Conservation (phyloP, 2,888 invertebrate genomes). For the Xestobium rufovillosum region DNA sequence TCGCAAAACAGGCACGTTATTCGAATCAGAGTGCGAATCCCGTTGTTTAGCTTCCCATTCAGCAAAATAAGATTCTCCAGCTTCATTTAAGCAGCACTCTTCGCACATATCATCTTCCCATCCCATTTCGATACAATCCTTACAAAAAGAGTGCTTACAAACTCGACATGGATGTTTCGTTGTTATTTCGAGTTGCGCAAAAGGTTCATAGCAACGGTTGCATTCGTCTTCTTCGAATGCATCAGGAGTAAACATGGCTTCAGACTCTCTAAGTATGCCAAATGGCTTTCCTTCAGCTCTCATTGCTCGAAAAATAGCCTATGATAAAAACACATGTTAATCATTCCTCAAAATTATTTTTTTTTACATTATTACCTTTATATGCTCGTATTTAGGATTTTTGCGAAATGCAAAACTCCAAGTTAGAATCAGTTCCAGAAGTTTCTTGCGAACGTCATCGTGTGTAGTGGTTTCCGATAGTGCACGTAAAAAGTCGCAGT, state of each 20-base stretch:
- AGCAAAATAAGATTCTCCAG: conserved; percentile 48
- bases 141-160: conserved; percentile 97
- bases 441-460: conserved; percentile 74
- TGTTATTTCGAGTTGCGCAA: conserved; percentile 76
- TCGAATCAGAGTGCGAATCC: no score
- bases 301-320: conserved; percentile 90
- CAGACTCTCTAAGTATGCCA: conserved; percentile 86
- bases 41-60: conserved; percentile 46
- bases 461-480: conserved; percentile 76
- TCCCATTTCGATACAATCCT: conserved; percentile 95
- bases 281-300: conserved; percentile 92
- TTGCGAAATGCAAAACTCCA: conserved; percentile 98
- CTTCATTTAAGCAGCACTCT: conserved; percentile 77
- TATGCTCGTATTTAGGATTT: conserved; percentile 77
- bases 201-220: conserved; percentile 85
- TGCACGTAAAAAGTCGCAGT: conserved; percentile 91
- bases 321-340: conserved; percentile 19
- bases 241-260: conserved; percentile 98
- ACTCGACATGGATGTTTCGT: conserved; percentile 97
- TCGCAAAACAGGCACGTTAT: conserved; percentile 73
- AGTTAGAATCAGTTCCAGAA: conserved; percentile 90
- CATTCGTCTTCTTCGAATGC: conserved; percentile 93
- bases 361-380: conserved; percentile 50
- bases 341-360: neutral
- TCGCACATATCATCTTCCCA: conserved; percentile 98